Base-by-base conservation (phyloP, 2,113 vertebrate species). In the Acrocephalus kingi region DNA sequence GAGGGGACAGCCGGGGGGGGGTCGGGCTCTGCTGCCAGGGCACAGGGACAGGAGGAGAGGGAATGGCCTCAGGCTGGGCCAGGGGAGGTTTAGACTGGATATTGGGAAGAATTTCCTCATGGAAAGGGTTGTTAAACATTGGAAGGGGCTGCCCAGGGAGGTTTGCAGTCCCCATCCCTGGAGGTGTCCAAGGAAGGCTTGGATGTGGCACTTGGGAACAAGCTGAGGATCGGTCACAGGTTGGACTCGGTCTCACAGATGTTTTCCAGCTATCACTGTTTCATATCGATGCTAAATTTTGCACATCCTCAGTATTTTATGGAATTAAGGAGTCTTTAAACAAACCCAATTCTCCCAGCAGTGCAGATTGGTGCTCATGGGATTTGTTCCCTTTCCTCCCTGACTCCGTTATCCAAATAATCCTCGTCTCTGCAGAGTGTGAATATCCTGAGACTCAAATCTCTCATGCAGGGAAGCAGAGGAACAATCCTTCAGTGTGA, bases 191-290 rank as follows among this genome's bases (percentile, higher is more conserved):
- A 19, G 69, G 41, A 74, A n/a, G 0, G 0, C 11, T 19, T 74
- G 49, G 28, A 19, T 4, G 51, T 56, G 59, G 23, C 82, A 56
- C 69, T 0, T 48, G n/a, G 51, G 23, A 28, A 48, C n/a, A 10
- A 7, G 14, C 0, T 46, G 22, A 15, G n/a, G 7, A 48, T 41
- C 0, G 0, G 15, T 28, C 18, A 19, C 59, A 48, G 12, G 5
- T 10, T 48, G 51, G 30, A 66, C 19, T 64, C 4, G 59, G 2
- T 66, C 61, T 56, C 61, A 41, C 30, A 49, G 24, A 5, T 30
- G 11, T 21, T 85, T 66, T 35, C 35, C 30, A 43, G 0, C 16
- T 11, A 0, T 27, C 31, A 10, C 17, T 68, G 37, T 64, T 79
- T 16, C 28, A 6, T 25, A 25, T 9, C 35, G 21, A 31, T 67